phyloP scores from a whole-genome alignment of 2,113 vertebrate species.

The Pseudorhombus dupliciocellatus region DNA sequence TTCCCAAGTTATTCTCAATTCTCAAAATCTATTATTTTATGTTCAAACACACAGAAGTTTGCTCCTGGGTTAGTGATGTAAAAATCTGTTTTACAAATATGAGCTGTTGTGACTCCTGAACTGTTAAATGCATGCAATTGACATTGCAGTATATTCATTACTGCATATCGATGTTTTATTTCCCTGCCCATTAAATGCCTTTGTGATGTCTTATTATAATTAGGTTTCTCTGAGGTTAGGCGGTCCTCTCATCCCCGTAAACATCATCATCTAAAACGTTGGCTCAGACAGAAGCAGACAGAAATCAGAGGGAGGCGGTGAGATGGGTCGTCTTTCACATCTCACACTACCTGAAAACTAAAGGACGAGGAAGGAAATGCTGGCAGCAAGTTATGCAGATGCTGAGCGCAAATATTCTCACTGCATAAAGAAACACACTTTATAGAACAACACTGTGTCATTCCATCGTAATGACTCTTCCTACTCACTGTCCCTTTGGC shows the following conservation, averaged over 20 bases:
- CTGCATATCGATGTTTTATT: no score
- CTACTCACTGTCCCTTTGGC: not conserved
- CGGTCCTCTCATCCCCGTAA: not conserved
- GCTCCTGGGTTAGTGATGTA: no score
- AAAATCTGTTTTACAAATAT: no score
- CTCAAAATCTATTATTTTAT: no score
- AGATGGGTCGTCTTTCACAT: not conserved
- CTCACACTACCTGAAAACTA: not conserved
- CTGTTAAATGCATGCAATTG: no score
- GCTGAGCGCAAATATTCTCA: conserved; percentile 20
- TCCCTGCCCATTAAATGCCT: no score
- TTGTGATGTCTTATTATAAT: not conserved
- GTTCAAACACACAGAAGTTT: no score
- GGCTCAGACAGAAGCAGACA: not conserved
- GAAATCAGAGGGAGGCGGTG: not conserved
- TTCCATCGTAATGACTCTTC: conserved; percentile 4
- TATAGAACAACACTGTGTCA: not conserved
- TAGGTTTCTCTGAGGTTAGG: not conserved
- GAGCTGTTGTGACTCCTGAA: no score
- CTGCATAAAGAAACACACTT: conserved; percentile 1
- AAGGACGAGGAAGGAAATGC: conserved; percentile 8
- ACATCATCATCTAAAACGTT: not conserved
- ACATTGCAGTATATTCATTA: no score
- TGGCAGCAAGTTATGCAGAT: conserved; percentile 21
- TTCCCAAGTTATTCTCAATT: no score